phyloP scores from a whole-genome alignment of 2,888 invertebrate species.

The Dryobotodes eremita region DNA sequence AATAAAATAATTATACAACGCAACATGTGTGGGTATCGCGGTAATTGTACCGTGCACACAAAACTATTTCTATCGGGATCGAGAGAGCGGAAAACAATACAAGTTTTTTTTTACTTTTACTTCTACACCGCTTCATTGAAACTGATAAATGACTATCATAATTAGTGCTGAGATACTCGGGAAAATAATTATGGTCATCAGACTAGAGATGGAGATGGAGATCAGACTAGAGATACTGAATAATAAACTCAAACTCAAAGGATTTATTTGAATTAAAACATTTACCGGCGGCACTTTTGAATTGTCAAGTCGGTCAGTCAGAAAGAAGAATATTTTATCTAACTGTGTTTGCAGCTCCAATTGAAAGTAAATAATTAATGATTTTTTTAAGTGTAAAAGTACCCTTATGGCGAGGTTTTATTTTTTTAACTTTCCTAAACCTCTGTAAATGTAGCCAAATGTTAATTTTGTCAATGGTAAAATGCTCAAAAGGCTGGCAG shows the following conservation, averaged over 20 bases:
- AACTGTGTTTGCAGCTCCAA: not conserved
- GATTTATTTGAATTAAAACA: too few species aligned
- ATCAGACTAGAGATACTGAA: not conserved
- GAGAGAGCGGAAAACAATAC: constrained; percentile 53
- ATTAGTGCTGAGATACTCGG: constrained; percentile 8
- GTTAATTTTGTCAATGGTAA: too few species aligned
- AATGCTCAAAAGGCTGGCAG: too few species aligned
- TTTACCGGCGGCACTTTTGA: not conserved
- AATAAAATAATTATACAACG: constrained; percentile 33
- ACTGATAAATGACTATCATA: constrained; percentile 18
- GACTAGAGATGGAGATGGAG: not conserved
- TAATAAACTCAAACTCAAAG: not conserved
- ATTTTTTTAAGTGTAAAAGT: too few species aligned
- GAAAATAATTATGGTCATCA: not conserved
- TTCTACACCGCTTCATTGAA: constrained; percentile 34
- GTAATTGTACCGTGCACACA: constrained; percentile 24
- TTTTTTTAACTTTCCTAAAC: too few species aligned
- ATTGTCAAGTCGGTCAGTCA: not conserved
- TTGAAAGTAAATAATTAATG: too few species aligned
- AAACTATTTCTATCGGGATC: constrained; percentile 37
- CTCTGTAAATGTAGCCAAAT: too few species aligned
- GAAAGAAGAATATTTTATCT: not conserved
- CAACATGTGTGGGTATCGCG: constrained; percentile 20
- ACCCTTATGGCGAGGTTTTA: too few species aligned
- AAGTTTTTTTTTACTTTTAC: constrained; percentile 64